A percentile compares a stretch with the other conserved stretches of the same genome.
Evolutionary conservation across 2,888 invertebrate genomes (phyloP).

Genomic region (Axea sp.): DNA sequence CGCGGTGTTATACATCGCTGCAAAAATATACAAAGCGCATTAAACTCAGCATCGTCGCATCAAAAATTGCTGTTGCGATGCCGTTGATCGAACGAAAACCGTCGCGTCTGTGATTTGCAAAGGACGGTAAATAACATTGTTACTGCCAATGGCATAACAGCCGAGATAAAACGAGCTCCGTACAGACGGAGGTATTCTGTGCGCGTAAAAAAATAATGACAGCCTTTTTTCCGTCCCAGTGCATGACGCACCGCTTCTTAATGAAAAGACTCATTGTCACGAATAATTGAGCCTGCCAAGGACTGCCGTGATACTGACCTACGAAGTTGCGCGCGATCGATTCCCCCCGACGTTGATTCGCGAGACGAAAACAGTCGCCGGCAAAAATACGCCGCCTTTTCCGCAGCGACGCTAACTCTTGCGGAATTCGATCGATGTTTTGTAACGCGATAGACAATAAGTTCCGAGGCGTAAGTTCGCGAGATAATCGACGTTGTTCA

Average conservation of each 20-base stretch:
- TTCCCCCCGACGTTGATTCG: constrained; percentile 16
- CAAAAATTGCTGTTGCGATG: no score
- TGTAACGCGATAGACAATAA: constrained; percentile 28
- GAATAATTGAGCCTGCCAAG: constrained; percentile 49
- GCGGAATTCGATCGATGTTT: constrained; percentile 30
- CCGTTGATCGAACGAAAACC: no score
- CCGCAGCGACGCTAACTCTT: no score
- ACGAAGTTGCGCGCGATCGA: constrained; percentile 21
- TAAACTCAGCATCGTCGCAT: no score
- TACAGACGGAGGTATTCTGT: constrained; percentile 40
- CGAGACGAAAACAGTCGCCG: constrained; percentile 9
- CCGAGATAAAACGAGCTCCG: constrained; percentile 18
- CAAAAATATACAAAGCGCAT: no score
- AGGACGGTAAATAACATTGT: constrained; percentile 32
- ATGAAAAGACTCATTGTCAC: constrained; percentile 54
- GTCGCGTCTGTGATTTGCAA: no score
- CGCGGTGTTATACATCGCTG: no score
- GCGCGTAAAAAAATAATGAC: constrained; percentile 47
- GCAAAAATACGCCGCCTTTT: neutral
- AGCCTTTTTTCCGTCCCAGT: constrained; percentile 26
- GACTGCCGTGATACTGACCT: constrained; percentile 49
- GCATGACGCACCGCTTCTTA: constrained; percentile 51
- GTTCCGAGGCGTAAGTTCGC: constrained; percentile 28
- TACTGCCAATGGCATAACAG: constrained; percentile 34
- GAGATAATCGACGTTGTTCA: constrained; percentile 33